Evolutionary conservation across 2,888 invertebrate genomes (phyloP), one percentile per base, ranked within the genome.

Genomic region (Lepas anatifera): DNA sequence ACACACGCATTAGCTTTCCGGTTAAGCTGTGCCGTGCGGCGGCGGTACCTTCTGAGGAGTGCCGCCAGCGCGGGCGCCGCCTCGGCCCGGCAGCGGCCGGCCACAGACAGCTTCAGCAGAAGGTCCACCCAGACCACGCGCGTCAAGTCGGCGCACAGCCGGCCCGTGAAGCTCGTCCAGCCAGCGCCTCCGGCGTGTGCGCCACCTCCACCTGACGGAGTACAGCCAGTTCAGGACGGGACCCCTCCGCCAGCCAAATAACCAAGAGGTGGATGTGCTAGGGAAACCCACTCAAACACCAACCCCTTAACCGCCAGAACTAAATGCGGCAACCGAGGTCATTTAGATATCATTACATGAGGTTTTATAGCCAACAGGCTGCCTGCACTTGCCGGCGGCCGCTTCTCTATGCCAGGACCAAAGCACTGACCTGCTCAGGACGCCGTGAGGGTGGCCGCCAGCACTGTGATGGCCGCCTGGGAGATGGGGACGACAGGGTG

Each of bases 91-190:
- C 93, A 89, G 72, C 95, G 82, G 8, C 89, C 90, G 0, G 94
- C 92, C 0, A 95, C 94, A 0, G 93, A 92, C 67, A 96, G 79
- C 79, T 96, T 95, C 6, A 96, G 80, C 10, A 96, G 81, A 27
- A 29, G 52, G 77, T 96, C 96, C 0, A 96, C 91, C 29, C 1
- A 96, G 81, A 72, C 92, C 87, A 72, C 95, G 85, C 0, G 94
- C 92, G 77, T 96, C 95, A 6, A 25, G n/a, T 92, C 88, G 77
- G 93, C 91, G 1, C 88, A 89, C 10, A 96, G 81, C 63, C 89
- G 83, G 0, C 87, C 86, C 0, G 92, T 92, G 77, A 96, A 95
- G 72, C 58, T 58, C 6, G 58, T 58, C 58, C 58, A 58, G 58
- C 16, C 35, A 16, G 58, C 58, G 35, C 22, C 58, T 58, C 58